Evolutionary conservation across 2,797 vertebrate species (phyloP).

Genomic region (Pogonophryne albipinna): DNA sequence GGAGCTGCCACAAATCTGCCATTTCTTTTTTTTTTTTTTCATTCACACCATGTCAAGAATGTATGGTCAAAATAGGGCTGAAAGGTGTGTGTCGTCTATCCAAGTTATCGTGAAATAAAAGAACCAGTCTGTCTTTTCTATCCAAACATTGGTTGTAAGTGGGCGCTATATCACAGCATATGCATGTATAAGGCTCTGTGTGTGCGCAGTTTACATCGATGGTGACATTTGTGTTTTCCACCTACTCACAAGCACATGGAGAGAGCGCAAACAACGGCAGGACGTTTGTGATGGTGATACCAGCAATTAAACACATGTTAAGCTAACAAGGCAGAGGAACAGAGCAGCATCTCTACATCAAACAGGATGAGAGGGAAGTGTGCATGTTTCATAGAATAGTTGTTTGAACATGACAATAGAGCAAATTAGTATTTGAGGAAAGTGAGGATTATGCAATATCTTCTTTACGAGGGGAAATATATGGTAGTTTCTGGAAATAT

Average conservation of each 20-base stretch:
- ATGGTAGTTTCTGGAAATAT: neutral
- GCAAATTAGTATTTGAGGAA: neutral
- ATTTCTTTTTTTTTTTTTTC: neutral
- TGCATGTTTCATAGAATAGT: neutral
- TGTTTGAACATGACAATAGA: neutral
- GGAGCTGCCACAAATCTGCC: conserved; percentile 3
- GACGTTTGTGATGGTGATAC: conserved; percentile 54
- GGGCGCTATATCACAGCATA: conserved; percentile 43
- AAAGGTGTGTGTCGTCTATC: neutral
- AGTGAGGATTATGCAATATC: neutral
- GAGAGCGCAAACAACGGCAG: conserved; percentile 53
- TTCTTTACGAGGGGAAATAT: neutral
- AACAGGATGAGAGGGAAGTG: conserved; percentile 5
- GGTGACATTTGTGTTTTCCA: conserved; percentile 61
- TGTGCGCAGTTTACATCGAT: neutral
- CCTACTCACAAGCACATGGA: conserved; percentile 61
- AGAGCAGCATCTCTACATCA: conserved; percentile 20
- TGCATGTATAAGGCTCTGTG: conserved; percentile 36
- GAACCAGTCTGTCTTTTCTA: neutral
- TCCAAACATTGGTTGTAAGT: neutral
- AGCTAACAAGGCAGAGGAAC: conserved; percentile 23
- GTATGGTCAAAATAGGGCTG: neutral
- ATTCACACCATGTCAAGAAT: neutral
- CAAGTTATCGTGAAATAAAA: neutral
- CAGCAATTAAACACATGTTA: conserved; percentile 39